Evolutionary conservation across 2,888 invertebrate species (phyloP).

Genomic region (Conistra vaccinii): DNA sequence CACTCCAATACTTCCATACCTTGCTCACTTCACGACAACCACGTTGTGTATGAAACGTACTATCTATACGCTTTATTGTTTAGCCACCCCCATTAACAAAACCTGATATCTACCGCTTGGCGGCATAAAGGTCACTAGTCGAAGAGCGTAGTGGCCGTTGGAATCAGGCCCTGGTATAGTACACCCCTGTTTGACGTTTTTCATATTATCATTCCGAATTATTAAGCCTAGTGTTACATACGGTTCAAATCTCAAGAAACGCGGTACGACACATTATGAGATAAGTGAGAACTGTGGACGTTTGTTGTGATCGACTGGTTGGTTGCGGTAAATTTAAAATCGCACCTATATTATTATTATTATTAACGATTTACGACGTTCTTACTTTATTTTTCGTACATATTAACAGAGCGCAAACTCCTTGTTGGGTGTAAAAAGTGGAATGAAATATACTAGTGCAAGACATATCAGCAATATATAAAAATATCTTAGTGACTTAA

Average conservation of each 20-base stretch:
- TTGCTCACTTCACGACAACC: slow-evolving; percentile 85
- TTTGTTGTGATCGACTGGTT: slow-evolving; percentile 73
- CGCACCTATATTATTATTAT: slow-evolving; percentile 32
- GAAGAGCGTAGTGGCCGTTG: slow-evolving; percentile 69
- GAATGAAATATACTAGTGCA: slow-evolving; percentile 55
- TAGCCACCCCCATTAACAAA: slow-evolving; percentile 85
- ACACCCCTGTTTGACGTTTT: slow-evolving; percentile 64
- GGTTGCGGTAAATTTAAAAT: slow-evolving; percentile 72
- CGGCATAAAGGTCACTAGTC: slow-evolving; percentile 80
- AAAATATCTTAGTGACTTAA: slow-evolving; percentile 46
- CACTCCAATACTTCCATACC: slow-evolving; percentile 75
- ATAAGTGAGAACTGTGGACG: slow-evolving; percentile 75
- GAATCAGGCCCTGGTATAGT: slow-evolving; percentile 71
- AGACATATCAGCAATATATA: slow-evolving; percentile 45
- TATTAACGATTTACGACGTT: slow-evolving; percentile 36
- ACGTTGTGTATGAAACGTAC: slow-evolving; percentile 86
- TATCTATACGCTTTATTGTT: slow-evolving; percentile 87
- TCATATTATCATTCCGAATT: slow-evolving; percentile 64
- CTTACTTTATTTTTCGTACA: slow-evolving; percentile 15
- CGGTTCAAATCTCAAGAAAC: slow-evolving; percentile 68
- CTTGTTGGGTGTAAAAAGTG: slow-evolving; percentile 51
- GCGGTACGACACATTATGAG: slow-evolving; percentile 66
- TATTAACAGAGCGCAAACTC: slow-evolving; percentile 7
- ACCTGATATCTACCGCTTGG: slow-evolving; percentile 78
- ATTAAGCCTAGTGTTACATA: slow-evolving; percentile 70